phyloP scores from a whole-genome alignment of 2,888 invertebrate genomes.

The Steinernema hermaphroditum region DNA sequence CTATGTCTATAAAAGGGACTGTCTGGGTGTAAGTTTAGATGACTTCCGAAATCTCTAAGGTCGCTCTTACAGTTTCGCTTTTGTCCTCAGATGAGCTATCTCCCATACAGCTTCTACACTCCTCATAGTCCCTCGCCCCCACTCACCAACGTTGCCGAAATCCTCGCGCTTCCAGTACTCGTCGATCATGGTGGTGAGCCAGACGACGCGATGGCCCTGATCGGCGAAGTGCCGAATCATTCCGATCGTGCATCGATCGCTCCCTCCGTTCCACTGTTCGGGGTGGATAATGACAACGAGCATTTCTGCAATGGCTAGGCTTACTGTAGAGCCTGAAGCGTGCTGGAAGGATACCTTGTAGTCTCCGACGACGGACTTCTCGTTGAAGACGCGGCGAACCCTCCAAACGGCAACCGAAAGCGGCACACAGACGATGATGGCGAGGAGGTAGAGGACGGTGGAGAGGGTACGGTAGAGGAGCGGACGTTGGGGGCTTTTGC shows the following conservation, averaged over 20 bases:
- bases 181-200: slow-evolving; percentile 66
- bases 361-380: slow-evolving; percentile 62
- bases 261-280: slow-evolving; percentile 67
- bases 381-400: slow-evolving; percentile 60
- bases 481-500: background rate
- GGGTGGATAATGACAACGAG: slow-evolving; percentile 66
- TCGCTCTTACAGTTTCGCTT: too few species aligned
- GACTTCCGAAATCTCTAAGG: too few species aligned
- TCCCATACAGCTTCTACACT: too few species aligned
- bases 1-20: too few species aligned
- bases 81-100: too few species aligned
- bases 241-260: slow-evolving; percentile 64
- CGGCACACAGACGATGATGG: slow-evolving; percentile 60
- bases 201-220: slow-evolving; percentile 59
- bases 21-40: too few species aligned
- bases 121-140: too few species aligned
- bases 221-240: slow-evolving; percentile 61
- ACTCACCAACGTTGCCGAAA: slow-evolving; percentile 61
- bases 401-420: slow-evolving; percentile 62
- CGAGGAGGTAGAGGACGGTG: slow-evolving; percentile 43
- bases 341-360: slow-evolving; percentile 41
- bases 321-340: background rate
- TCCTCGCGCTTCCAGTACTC: slow-evolving; percentile 63
- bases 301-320: slow-evolving; percentile 49
- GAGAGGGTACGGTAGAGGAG: slow-evolving; percentile 31